phyloP scores from a whole-genome alignment of 2,888 invertebrate genomes.

The Melolontha melolontha region DNA sequence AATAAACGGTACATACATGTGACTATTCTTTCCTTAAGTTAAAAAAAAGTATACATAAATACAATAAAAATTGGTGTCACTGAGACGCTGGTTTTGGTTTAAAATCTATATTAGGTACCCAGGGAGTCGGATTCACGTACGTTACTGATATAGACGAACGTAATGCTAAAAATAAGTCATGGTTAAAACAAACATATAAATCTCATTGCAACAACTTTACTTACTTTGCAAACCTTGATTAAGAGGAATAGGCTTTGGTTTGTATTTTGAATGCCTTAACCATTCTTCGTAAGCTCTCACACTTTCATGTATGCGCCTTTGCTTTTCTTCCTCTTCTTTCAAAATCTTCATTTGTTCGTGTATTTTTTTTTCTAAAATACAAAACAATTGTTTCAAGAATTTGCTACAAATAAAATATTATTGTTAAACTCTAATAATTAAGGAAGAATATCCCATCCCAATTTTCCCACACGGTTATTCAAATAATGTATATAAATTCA shows the following conservation, averaged over 20 bases:
- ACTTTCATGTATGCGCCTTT: constrained; percentile 68
- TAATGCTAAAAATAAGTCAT: constrained; percentile 67
- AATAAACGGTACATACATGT: constrained; percentile 45
- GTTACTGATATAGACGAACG: constrained; percentile 74
- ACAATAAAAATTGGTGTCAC: constrained; percentile 44
- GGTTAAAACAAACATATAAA: constrained; percentile 6
- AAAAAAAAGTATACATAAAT: constrained; percentile 43
- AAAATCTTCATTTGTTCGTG: constrained; percentile 62
- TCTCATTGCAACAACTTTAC: constrained; percentile 45
- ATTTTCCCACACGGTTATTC: too few relatives aligned
- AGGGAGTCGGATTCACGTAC: constrained; percentile 76
- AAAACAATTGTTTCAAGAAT: neutral
- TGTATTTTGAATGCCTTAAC: constrained; percentile 72
- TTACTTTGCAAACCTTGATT: constrained; percentile 74
- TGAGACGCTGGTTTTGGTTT: constrained; percentile 49
- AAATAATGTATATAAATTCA: too few relatives aligned
- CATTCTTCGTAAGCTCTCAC: constrained; percentile 73
- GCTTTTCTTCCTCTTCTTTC: constrained; percentile 68
- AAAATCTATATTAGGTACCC: constrained; percentile 65
- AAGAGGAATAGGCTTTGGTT: constrained; percentile 72
- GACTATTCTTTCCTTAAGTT: constrained; percentile 44
- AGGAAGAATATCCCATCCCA: too few relatives aligned
- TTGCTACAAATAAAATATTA: too few relatives aligned
- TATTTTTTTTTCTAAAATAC: constrained; percentile 58
- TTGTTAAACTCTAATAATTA: too few relatives aligned